These are phyloP conservation scores for Acheta domesticus DNA, from an alignment of 2,888 invertebrate species.

Conservation along the genomic window DNA sequence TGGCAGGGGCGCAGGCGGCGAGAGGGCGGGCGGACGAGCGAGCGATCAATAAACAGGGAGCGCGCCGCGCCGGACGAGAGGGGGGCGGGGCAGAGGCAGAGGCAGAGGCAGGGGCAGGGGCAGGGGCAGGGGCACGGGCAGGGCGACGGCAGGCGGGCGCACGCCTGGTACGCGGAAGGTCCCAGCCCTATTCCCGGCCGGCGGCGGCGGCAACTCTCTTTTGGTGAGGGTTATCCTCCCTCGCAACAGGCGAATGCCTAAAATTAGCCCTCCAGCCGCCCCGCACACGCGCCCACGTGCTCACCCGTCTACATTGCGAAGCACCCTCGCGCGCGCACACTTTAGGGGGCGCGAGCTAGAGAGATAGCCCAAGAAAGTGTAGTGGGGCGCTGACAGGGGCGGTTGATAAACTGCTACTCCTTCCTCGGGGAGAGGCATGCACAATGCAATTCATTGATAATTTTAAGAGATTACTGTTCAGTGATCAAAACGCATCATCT, in stretches of 20 bases:
- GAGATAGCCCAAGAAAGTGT: too few relatives aligned
- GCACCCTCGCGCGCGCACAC: too few relatives aligned
- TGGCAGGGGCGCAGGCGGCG: too few relatives aligned
- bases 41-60: background rate
- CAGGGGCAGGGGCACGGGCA: background rate
- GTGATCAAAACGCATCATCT: too few relatives aligned
- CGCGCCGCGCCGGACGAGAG: background rate
- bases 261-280: background rate
- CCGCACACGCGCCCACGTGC: background rate
- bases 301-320: background rate
- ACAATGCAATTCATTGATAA: too few relatives aligned
- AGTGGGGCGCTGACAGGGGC: too few relatives aligned
- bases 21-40: background rate
- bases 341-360: too few relatives aligned
- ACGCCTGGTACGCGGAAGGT: background rate
- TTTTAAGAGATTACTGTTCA: too few relatives aligned
- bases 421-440: too few relatives aligned
- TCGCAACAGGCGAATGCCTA: background rate
- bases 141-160: background rate
- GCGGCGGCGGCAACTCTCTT: background rate
- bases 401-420: too few relatives aligned
- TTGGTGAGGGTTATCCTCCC: conserved; percentile 2
- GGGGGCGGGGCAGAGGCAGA: background rate
- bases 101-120: too few relatives aligned
- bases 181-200: background rate